Percentiles rank a stretch among this genome's conserved stretches.
phyloP scores from a whole-genome alignment of 2,113 vertebrate species.

The Penelope pileata region DNA sequence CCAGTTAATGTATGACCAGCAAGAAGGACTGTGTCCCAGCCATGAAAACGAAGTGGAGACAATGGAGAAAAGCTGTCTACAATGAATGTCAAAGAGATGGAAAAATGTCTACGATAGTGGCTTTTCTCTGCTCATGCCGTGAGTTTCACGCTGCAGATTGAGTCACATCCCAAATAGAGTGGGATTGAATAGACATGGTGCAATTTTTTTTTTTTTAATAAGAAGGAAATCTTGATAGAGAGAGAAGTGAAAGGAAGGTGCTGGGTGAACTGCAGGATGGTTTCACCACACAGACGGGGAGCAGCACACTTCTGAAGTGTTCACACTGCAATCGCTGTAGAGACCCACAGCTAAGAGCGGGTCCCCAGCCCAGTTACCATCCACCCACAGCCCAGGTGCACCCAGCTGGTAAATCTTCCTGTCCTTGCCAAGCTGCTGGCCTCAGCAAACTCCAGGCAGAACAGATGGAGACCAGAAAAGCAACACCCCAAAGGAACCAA shows the following conservation, averaged over 20 bases:
- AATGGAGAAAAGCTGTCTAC: not conserved
- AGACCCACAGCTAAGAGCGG: not conserved
- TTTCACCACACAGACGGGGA: not conserved
- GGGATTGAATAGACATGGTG: not conserved
- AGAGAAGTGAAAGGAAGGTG: not conserved
- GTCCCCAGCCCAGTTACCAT: not conserved
- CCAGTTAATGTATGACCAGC: not conserved
- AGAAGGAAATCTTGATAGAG: not conserved
- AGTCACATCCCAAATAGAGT: not conserved
- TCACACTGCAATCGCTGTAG: not conserved
- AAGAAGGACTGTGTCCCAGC: not conserved
- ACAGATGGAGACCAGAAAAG: not conserved
- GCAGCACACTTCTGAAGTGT: not conserved
- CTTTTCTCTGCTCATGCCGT: not conserved
- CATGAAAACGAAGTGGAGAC: not conserved
- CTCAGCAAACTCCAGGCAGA: not conserved
- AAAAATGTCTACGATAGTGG: not conserved
- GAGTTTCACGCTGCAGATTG: not conserved
- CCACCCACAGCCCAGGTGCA: no score
- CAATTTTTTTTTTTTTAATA: not conserved
- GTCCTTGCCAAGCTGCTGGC: not conserved
- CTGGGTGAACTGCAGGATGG: rapidly evolving
- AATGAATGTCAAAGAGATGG: not conserved
- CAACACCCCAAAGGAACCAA: not conserved
- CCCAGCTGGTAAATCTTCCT: not conserved